Percentiles rank a stretch among this genome's conserved stretches.
phyloP scores from a whole-genome alignment of 2,797 vertebrate genomes.

The Mallotus villosus region DNA sequence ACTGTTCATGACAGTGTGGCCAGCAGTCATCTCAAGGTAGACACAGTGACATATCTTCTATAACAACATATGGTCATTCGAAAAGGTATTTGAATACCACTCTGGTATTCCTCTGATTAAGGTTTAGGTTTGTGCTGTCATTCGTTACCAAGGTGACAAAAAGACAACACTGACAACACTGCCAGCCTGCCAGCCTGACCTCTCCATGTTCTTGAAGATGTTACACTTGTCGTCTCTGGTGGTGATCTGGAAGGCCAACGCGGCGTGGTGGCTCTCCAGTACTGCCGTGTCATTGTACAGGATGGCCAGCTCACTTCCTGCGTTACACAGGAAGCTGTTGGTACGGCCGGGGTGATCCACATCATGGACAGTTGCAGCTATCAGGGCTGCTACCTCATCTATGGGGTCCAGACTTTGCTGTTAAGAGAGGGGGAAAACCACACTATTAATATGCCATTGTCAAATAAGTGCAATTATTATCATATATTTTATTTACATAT shows the following conservation, averaged over 20 bases:
- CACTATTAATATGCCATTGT: background rate
- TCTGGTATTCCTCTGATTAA: background rate
- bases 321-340: conserved; percentile 95
- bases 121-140: too few relatives aligned
- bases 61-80: background rate
- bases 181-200: conserved; percentile 63
- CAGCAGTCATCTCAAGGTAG: background rate
- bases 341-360: conserved; percentile 96
- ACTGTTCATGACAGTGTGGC: background rate
- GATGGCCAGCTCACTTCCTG: conserved; percentile 89
- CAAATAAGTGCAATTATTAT: too few relatives aligned
- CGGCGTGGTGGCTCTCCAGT: conserved; percentile 93
- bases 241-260: conserved; percentile 95
- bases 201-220: conserved; percentile 95
- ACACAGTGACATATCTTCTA: background rate
- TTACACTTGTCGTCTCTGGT: conserved; percentile 89
- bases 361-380: conserved; percentile 92
- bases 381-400: conserved; percentile 90
- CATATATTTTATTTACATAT: background rate
- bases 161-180: conserved; percentile 4
- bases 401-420: conserved; percentile 92
- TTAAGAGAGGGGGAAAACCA: background rate
- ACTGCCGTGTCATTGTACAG: conserved; percentile 94
- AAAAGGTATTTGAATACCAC: background rate
- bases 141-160: background rate